Base-by-base conservation (phyloP, 2,888 invertebrate species). In the Mimumesa dahlbomi region DNA sequence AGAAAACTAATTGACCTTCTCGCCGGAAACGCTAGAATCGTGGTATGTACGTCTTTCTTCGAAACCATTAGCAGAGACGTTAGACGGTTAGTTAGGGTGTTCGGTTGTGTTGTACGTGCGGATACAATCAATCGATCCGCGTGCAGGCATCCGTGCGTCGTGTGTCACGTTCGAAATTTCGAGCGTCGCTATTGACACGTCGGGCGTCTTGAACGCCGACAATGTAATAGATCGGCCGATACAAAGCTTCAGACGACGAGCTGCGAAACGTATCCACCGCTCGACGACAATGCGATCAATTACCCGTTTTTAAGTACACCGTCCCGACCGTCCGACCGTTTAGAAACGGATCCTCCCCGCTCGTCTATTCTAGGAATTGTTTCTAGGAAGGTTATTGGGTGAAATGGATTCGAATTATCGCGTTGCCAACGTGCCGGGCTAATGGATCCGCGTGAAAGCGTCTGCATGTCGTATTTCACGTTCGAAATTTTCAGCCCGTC, bases 161-260 rank as follows among this genome's bases (percentile, higher is more conserved):
- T 14, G 18, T 36, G 53, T 59, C 43, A 34, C 36, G 68, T 36
- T 69, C 6, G 49, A 69, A 66, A 69, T 59, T 69, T 66, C 59
- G 45, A 54, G 54, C 22, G 19, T 29, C 58, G 48, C 49, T 50
- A 66, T 59, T 54, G 66, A 66, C 66, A 54, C 59, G 50, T 45
- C 38, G 49, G 13, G 29, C 21, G 36, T 58, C 65, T 48, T 11
- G 49, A 53, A 36, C 48, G 19, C 38, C 53, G 59, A 58, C 54
- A 66, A 66, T 66, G 54, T 31, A 59, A 69, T 54, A 59, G 49
- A 66, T 66, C 50, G 50, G 54, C 58, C 53, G 59, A 69, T 36
- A 22, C 49, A 14, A 21, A 14, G 21, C 22, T 36, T 13, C 29
- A n/a, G n/a, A 11, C 11, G 34, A n/a, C 11, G 34, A n/a, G n/a